Conservation (phyloP, 2,113 vertebrate genomes). For the Dissostichus mawsoni region DNA sequence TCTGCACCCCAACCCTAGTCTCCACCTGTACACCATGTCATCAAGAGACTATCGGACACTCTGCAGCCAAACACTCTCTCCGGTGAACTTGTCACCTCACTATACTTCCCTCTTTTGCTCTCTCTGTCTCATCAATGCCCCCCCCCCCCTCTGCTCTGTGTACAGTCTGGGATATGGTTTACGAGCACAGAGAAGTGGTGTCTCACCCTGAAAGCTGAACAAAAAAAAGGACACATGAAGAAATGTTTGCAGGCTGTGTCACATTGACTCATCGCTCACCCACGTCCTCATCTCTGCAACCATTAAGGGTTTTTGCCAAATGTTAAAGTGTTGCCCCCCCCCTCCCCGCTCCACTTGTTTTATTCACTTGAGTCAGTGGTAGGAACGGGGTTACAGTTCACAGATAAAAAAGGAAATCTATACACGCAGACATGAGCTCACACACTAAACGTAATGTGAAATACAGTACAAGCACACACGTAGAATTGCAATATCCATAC, state of each 20-base stretch:
- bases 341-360: conserved; percentile 32
- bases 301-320: conserved; percentile 67
- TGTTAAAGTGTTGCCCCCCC: conserved; percentile 24
- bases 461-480: conserved; percentile 41
- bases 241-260: conserved; percentile 59
- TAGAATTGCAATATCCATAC: conserved; percentile 42
- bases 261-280: conserved; percentile 61
- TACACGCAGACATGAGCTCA: conserved; percentile 37
- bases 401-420: conserved; percentile 49
- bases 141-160: neutral
- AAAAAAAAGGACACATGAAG: conserved; percentile 63
- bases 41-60: conserved; percentile 40
- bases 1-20: neutral
- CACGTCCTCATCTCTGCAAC: conserved; percentile 39
- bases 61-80: conserved; percentile 40
- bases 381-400: conserved; percentile 51
- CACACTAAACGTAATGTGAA: conserved; percentile 42
- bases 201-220: conserved; percentile 62
- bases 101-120: conserved; percentile 11
- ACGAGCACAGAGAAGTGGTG: conserved; percentile 44
- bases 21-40: conserved; percentile 16
- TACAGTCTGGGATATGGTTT: conserved; percentile 60
- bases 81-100: conserved; percentile 34
- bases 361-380: conserved; percentile 54
- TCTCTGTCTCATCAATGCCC: conserved; percentile 8